phyloP scores from a whole-genome alignment of 2,113 vertebrate species.

The Anguilla japonica region DNA sequence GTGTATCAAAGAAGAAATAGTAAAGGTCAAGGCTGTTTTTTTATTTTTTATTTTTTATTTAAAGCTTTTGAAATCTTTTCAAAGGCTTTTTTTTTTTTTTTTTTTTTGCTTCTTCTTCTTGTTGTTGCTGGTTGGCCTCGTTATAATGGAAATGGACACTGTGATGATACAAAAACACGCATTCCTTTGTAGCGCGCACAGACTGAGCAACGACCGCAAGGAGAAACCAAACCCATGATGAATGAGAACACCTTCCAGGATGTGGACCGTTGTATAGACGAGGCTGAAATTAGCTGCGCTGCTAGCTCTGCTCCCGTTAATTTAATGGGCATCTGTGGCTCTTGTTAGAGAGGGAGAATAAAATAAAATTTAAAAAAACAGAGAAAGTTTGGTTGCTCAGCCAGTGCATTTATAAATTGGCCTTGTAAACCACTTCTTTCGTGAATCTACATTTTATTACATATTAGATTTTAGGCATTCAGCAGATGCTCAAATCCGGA shows the following conservation, averaged over 20 bases:
- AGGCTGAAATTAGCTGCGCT: neutral
- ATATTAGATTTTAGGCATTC: too few relatives aligned
- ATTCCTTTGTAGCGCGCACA: neutral
- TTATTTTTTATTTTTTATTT: neutral
- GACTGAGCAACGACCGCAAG: neutral
- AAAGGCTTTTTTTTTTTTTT: neutral
- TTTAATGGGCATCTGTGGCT: neutral
- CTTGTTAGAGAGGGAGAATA: neutral
- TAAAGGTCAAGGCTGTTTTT: neutral
- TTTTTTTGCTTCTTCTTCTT: too few relatives aligned
- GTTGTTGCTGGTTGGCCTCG: neutral
- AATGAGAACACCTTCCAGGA: neutral
- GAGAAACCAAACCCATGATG: neutral
- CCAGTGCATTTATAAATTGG: neutral
- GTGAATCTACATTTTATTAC: too few relatives aligned
- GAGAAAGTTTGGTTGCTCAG: neutral
- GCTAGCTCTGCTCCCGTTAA: neutral
- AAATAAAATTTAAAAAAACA: neutral
- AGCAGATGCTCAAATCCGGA: too few relatives aligned
- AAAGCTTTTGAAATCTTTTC: constrained; percentile 10
- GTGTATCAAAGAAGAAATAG: neutral
- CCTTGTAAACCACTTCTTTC: too few relatives aligned
- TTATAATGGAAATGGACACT: neutral
- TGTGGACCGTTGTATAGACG: neutral
- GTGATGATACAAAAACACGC: neutral